phyloP scores from a whole-genome alignment of 2,888 invertebrate species.

The Hypercompe scribonia region DNA sequence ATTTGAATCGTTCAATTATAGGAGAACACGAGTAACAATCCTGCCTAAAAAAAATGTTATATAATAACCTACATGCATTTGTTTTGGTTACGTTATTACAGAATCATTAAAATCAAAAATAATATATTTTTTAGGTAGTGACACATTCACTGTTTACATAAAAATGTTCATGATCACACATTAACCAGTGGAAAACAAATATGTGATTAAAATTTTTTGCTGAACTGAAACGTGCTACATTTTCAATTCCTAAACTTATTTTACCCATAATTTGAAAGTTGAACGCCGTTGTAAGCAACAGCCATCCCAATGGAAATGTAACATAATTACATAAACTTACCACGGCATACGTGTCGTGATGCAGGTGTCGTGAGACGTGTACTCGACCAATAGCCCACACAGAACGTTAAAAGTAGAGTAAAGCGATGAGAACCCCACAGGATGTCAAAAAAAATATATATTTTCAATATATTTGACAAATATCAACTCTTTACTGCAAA shows the following conservation, averaged over 20 bases:
- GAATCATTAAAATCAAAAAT: background rate
- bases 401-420: background rate
- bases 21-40: background rate
- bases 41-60: background rate
- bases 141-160: background rate
- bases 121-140: background rate
- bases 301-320: background rate
- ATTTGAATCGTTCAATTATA: too few species aligned
- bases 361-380: background rate
- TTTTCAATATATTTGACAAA: background rate
- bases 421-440: background rate
- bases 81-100: background rate
- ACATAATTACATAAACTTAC: conserved; percentile 6
- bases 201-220: background rate
- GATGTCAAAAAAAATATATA: background rate
- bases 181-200: background rate
- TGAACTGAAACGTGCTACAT: background rate
- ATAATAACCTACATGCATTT: too few species aligned
- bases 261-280: background rate
- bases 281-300: background rate
- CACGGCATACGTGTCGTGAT: background rate
- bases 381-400: background rate
- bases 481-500: too few species aligned
- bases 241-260: background rate
- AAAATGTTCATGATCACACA: background rate